Evolutionary conservation across 2,797 vertebrate genomes (phyloP), one percentile per base, ranked within the genome.

Genomic region (Oreochromis mossambicus): DNA sequence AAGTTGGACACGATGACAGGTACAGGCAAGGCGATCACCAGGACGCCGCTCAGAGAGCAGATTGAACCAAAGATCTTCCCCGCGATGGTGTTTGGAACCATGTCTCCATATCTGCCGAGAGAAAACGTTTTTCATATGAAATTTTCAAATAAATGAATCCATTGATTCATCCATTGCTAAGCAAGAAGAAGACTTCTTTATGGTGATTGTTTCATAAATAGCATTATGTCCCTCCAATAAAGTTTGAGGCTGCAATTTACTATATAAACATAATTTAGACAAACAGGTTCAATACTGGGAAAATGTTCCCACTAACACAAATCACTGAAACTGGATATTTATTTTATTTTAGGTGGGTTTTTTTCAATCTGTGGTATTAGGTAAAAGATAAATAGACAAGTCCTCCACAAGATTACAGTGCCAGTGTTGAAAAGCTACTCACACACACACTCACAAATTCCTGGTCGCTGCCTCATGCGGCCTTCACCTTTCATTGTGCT

Each of bases 61-160:
- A 98, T 98, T 24, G 98, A 98, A 17, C 98, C 97, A 6, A 98
- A 98, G 93, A 98, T 98, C 95, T 98, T 98, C 80, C 97, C 98
- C 0, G 97, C 98, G 3, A 98, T 98, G 87, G 97, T 98, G 94
- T 96, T 97, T 2, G 97, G 97, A 26, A 98, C 97, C 97, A 98
- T 98, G 90, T 98, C 98, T 6, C 97, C 98, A 6, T 98, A 98
- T 79, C 98, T 98, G 93, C 6, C 85, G 68, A 58, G 26, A 78
- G 36, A 61, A 34, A 38, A 76, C 19, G 11, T 26, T 26, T 70
- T 43, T 46, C 66, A 21, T 0, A 6, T 43, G 75, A 77, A 38
- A 3, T 2, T 17, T 76, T 78, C 0, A 0, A 36, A 78, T 1
- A 7, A 52, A 21, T 36, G 5, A 77, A 77, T 24, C 19, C 48